Evolutionary conservation across 1,140 invertebrate species (phyloP), one percentile per base, ranked within the genome.

Genomic region (Heterodera schachtii): DNA sequence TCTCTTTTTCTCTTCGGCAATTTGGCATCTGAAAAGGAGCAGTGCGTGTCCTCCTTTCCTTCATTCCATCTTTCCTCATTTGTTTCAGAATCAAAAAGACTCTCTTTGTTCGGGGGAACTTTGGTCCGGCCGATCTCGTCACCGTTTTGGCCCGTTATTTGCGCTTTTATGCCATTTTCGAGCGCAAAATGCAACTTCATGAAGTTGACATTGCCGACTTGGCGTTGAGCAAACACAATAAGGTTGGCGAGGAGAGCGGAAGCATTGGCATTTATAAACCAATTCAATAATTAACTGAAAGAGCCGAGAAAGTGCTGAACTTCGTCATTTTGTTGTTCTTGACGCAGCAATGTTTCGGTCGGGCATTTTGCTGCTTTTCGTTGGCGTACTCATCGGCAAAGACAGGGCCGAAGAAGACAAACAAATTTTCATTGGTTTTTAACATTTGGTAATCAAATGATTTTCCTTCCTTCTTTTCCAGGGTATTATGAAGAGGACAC

Each of bases 1-100:
- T 69, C 71, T 16, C 49, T 82, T 73, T 76, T 82, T 41, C 41
- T 82, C 19, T 82, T 82, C 41, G 81, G 81, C 9, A 82, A 64
- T 44, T 47, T 67, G 46, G 47, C 70, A 13, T 57, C 69, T 4
- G 75, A 83, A 7, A 73, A 49, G 11, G 81, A 82, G n/a, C 43
- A 74, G 82, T 83, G 52, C 41, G 57, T 49, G 3, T 19, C 16
- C 3, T 19, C 16, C 3, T 79, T 49, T 41, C 79, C 16, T 1
- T 46, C 21, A 13, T 79, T 79, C n/a, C 21, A 13, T 79, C 79
- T 21, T 73, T 69, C 3, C 13, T 13, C 3, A 79, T n/a, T 5
- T 73, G 11, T 73, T 79, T 79, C 52, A 80, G 76, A 64, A 67
- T 78, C 49, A 11, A 64, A 49, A 78, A 78, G 21, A 78, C 76